phyloP scores from a whole-genome alignment of 2,797 vertebrate genomes.

The Catamblyrhynchus diadema region DNA sequence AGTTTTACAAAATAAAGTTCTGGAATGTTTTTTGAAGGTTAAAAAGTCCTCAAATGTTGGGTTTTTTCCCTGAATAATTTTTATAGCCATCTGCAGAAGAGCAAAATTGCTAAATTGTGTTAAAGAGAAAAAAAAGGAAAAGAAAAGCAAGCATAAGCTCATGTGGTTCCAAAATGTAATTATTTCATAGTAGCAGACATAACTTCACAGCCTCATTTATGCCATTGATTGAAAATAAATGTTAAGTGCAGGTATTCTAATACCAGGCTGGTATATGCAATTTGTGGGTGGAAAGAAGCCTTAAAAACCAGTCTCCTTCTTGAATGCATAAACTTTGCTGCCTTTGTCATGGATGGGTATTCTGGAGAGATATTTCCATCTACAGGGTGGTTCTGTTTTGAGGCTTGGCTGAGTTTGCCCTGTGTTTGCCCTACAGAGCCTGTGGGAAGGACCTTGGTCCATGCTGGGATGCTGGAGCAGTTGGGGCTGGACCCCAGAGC shows the following conservation, averaged over 20 bases:
- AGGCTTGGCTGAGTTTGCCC: neutral
- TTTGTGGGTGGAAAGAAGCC: neutral
- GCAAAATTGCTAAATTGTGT: neutral
- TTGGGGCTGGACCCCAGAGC: rapidly evolving
- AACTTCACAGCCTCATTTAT: neutral
- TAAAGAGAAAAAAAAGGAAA: neutral
- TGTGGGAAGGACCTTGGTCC: neutral
- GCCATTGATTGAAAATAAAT: neutral
- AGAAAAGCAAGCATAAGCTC: neutral
- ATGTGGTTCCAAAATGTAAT: neutral
- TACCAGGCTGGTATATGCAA: neutral
- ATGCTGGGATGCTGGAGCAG: neutral
- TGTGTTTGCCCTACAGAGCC: neutral
- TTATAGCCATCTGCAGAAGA: neutral
- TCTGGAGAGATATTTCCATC: neutral
- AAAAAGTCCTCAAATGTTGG: neutral
- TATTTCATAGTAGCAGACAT: neutral
- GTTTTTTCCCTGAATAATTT: neutral
- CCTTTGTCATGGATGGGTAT: neutral
- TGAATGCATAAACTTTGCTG: neutral
- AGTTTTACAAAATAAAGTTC: conserved; percentile 18
- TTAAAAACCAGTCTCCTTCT: neutral
- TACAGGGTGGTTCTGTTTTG: neutral
- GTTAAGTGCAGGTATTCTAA: neutral
- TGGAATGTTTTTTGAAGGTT: conserved; percentile 18